A percentile compares a stretch with the other conserved stretches of the same genome.
phyloP scores from a whole-genome alignment of 2,888 invertebrate species.

The Nysson spinosus region DNA sequence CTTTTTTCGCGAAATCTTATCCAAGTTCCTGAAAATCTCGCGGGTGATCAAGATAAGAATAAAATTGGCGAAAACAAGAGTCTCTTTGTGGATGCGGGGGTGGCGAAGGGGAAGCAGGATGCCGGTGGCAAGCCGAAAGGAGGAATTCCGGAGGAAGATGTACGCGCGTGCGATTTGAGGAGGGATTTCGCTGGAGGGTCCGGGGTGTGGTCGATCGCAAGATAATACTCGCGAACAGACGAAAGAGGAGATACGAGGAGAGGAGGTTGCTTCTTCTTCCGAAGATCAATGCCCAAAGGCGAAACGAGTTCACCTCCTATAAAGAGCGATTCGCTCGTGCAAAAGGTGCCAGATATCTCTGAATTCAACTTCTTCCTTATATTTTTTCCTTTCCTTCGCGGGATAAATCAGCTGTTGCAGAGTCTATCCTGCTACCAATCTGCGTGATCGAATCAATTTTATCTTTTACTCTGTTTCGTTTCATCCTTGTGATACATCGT shows the following conservation, averaged over 20 bases:
- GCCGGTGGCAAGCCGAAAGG: constrained; percentile 31
- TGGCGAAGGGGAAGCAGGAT: not conserved
- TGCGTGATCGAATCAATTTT: too few species aligned
- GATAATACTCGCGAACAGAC: constrained; percentile 63
- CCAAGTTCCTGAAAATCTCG: too few species aligned
- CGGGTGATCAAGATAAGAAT: not conserved
- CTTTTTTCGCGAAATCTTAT: too few species aligned
- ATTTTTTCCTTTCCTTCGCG: not conserved
- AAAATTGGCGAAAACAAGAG: constrained; percentile 2
- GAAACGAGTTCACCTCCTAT: constrained; percentile 50
- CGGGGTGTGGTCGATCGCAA: constrained; percentile 66
- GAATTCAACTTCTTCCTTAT: constrained; percentile 13
- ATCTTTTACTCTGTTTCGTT: too few species aligned
- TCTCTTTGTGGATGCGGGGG: constrained; percentile 1
- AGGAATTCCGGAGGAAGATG: constrained; percentile 55
- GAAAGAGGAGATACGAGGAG: constrained; percentile 48
- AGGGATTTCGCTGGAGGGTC: constrained; percentile 58
- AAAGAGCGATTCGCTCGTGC: constrained; percentile 17
- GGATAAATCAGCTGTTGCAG: too few species aligned
- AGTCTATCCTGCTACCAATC: too few species aligned
- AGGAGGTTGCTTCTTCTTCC: constrained; percentile 52
- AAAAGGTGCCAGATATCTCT: constrained; percentile 25
- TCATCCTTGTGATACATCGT: too few species aligned
- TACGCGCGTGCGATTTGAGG: constrained; percentile 48
- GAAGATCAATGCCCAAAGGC: constrained; percentile 66